Evolutionary conservation across 1,140 invertebrate species (phyloP), one percentile per base, ranked within the genome.

Genomic region (Drosophila seguyi): DNA sequence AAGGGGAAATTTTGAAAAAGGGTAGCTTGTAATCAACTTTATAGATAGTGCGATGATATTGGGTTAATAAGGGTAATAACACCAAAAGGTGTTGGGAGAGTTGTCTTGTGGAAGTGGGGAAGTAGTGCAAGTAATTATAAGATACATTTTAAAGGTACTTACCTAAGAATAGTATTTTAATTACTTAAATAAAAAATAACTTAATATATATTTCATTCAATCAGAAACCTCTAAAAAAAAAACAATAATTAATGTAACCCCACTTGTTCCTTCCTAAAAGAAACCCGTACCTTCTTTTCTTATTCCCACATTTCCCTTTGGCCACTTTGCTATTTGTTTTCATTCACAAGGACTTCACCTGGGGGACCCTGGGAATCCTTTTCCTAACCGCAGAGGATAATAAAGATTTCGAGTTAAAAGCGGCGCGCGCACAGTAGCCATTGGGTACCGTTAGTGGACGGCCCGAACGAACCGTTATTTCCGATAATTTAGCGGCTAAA

Each of bases 391-490:
- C 83, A 73, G 18, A 58, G 62, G 50, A 78, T 82, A 84, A 88
- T 88, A 88, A 88, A 88, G 87, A 88, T 74, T 67, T 68, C 53
- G 60, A 68, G 58, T 84, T 87, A 83, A 84, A 79, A 69, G 79
- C 57, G 74, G 53, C 63, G 57, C 60, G 67, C 52, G 58, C 65
- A 88, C 85, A 75, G 84, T 88, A 88, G 85, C 84, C 80, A 71
- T 73, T 79, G 71, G 80, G 67, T 88, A 73, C 76, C 80, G 84
- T 87, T 88, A 86, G 83, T 88, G 75, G 60, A 73, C 39, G 61
- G 52, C 50, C 42, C 22, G 65, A 61, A 65, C 44, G 39, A 47
- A 84, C 80, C 85, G 84, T 88, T 88, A 90, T 90, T 87, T 88
- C 84, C 79, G 55, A 57, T 88, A 84, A 87, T 87, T 88, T 88